phyloP scores from a whole-genome alignment of 2,888 invertebrate species.

The Lacanobia oleracea region DNA sequence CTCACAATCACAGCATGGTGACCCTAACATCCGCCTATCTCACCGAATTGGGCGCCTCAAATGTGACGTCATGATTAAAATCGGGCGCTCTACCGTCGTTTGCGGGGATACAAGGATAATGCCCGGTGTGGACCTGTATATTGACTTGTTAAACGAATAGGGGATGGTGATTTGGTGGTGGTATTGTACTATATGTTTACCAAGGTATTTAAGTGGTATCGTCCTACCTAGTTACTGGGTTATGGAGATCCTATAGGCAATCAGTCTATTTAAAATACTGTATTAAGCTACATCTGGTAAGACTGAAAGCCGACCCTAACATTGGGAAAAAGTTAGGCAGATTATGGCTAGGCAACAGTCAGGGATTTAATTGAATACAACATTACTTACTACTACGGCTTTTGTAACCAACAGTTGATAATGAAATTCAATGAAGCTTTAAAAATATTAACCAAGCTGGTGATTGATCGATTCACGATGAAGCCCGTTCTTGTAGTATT shows the following conservation, averaged over 20 bases:
- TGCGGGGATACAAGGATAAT: slow-evolving; percentile 55
- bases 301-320: too few relatives aligned
- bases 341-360: too few relatives aligned
- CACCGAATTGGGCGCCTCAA: slow-evolving; percentile 55
- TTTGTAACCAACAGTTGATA: neutral
- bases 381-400: too few relatives aligned
- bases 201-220: too few relatives aligned
- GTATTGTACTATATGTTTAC: neutral
- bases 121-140: slow-evolving; percentile 40
- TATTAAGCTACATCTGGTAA: too few relatives aligned
- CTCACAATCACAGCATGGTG: slow-evolving; percentile 19
- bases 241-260: too few relatives aligned
- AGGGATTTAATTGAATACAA: too few relatives aligned
- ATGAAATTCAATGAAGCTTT: neutral
- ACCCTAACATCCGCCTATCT: slow-evolving; percentile 58
- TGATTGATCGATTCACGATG: neutral
- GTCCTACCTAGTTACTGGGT: too few relatives aligned
- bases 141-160: slow-evolving; percentile 57
- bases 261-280: too few relatives aligned
- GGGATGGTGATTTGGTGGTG: slow-evolving; percentile 13
- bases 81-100: slow-evolving; percentile 54
- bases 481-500: too few relatives aligned
- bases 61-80: slow-evolving; percentile 70
- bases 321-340: too few relatives aligned
- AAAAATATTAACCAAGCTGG: neutral